Evolutionary conservation across 2,113 vertebrate species (phyloP), one percentile per base, ranked within the genome.

Genomic region (Lipotes vexillifer): DNA sequence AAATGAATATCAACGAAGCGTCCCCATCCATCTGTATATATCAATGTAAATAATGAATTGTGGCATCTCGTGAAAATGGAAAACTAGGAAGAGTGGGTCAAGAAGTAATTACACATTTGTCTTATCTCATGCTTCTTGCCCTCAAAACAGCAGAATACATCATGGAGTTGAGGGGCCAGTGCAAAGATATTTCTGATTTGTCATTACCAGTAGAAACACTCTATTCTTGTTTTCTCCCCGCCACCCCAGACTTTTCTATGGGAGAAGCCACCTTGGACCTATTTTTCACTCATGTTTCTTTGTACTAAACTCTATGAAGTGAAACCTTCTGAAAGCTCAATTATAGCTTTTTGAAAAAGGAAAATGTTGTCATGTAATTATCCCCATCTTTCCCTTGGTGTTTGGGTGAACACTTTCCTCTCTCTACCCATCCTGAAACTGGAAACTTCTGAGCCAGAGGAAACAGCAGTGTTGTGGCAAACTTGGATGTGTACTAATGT

Each of bases 1-100:
- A 99, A 98, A 99, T 99, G 99, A 99, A 99, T 99, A 98, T 97
- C 98, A 99, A 99, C 95, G 96, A 98, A 98, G 98, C 97, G 9
- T 98, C 88, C 97, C 97, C 97, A 98, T 98, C 97, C 97, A 98
- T 98, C 98, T 98, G 97, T 98, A 98, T 98, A 98, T 98, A 99
- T 98, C 98, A 98, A 98, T 98, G 98, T 98, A 98, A 98, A 98
- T 98, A 99, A 98, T 98, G 98, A 99, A 98, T 98, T 88, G 95
- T 98, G 98, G 98, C 98, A 98, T 87, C 98, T 99, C 97, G 98
- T 98, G 98, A 98, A 98, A 99, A 99, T 98, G 98, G 98, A 98
- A 98, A 98, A 98, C 97, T 75, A 92, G 96, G 94, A 98, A 98
- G 98, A 98, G 94, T 97, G 97, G 98, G 98, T 98, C 98, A 98